phyloP scores from a whole-genome alignment of 2,113 vertebrate species.

The Xyrauchen texanus region DNA sequence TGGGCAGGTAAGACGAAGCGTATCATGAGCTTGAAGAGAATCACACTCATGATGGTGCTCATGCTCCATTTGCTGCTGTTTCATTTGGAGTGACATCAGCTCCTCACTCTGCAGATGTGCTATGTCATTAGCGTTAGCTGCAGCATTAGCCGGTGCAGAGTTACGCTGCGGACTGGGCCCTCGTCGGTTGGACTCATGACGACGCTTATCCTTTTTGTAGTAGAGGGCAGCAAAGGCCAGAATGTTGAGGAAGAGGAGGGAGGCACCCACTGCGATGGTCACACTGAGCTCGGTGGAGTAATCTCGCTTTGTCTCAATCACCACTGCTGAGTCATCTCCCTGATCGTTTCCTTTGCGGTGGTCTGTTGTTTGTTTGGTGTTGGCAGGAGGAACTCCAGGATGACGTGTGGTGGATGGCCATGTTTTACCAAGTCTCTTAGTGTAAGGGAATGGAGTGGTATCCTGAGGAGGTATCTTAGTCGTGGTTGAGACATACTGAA shows the following conservation, averaged over 20 bases:
- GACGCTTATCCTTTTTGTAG: slow-evolving; percentile 95
- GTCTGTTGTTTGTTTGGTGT: slow-evolving; percentile 65
- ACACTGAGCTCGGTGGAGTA: slow-evolving; percentile 94
- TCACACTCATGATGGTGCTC: slow-evolving; percentile 88
- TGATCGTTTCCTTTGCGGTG: slow-evolving; percentile 70
- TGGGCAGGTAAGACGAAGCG: slow-evolving; percentile 86
- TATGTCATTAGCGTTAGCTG: slow-evolving; percentile 80
- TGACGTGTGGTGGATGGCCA: slow-evolving; percentile 83
- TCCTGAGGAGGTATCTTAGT: slow-evolving; percentile 93
- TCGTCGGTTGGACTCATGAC: slow-evolving; percentile 74
- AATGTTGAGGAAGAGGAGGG: slow-evolving; percentile 93
- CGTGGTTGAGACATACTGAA: slow-evolving; percentile 92
- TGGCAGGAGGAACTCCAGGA: slow-evolving; percentile 73
- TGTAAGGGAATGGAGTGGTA: slow-evolving; percentile 90
- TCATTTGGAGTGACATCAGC: slow-evolving; percentile 93
- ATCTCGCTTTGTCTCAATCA: slow-evolving; percentile 82
- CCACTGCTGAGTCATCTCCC: slow-evolving; percentile 73
- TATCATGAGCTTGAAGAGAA: slow-evolving; percentile 84
- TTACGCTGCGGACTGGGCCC: slow-evolving; percentile 82
- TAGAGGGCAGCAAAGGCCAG: slow-evolving; percentile 92
- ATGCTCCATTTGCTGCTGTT: slow-evolving; percentile 76
- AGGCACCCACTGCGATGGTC: slow-evolving; percentile 94
- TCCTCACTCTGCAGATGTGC: slow-evolving; percentile 90
- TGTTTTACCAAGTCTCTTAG: slow-evolving; percentile 84
- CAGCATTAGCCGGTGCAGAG: slow-evolving; percentile 71